Percentiles rank a stretch among this genome's conserved stretches.
These are phyloP conservation scores for Maccullochella peelii DNA, from an alignment of 2,113 vertebrate species.

Conservation along the genomic window DNA sequence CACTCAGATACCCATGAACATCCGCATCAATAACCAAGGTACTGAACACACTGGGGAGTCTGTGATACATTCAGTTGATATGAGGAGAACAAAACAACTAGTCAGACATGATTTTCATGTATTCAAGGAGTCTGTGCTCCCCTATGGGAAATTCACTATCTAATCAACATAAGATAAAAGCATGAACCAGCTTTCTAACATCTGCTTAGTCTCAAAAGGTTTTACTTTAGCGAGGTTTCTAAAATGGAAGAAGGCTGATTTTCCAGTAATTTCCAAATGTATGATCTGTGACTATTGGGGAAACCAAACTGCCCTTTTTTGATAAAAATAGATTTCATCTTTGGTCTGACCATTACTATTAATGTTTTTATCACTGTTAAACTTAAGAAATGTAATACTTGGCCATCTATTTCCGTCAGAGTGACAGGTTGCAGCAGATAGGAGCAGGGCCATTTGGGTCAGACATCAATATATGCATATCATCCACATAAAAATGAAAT, in stretches of 20 bases:
- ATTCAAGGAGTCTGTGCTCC: background rate
- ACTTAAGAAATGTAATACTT: background rate
- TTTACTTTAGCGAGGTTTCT: background rate
- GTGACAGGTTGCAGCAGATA: background rate
- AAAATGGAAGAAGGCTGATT: background rate
- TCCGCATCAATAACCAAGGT: conserved; percentile 98
- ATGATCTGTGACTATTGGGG: background rate
- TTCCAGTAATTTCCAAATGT: background rate
- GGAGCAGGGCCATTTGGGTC: background rate
- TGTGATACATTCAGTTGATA: background rate
- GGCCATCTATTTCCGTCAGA: background rate
- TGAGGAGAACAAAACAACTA: background rate
- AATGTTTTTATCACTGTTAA: background rate
- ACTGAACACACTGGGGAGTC: conserved; percentile 22
- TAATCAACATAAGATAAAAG: conserved; percentile 7
- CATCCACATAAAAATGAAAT: conserved; percentile 1
- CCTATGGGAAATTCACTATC: background rate
- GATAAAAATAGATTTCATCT: background rate
- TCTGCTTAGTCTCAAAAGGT: conserved; percentile 6
- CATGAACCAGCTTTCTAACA: background rate
- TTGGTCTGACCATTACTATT: background rate
- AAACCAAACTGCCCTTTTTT: background rate
- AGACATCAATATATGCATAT: conserved; percentile 15
- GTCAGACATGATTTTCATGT: conserved; percentile 1
- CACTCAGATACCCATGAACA: conserved; percentile 96